Base-by-base conservation (phyloP, 2,888 invertebrate species). In the Cryptus viduatorius region DNA sequence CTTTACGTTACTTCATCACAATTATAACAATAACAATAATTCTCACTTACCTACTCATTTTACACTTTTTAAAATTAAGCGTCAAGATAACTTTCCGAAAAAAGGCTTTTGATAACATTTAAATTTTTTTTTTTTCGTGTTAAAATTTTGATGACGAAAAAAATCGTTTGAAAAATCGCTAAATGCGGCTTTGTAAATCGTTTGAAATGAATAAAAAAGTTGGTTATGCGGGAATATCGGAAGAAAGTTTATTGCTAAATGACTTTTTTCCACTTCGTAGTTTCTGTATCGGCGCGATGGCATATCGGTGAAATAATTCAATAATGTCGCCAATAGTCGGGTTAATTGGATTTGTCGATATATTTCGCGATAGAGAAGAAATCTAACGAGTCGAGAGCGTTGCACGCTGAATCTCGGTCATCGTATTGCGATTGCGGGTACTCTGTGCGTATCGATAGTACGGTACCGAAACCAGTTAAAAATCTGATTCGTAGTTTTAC, bases 321-420 rank as follows among this genome's bases (percentile, higher is more conserved):
- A 76, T 75, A 83, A 71, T 42, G 68, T 50, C 29, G 64, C 69
- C 69, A 53, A 24, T 24, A 75, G 79, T 59, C 79, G 24, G 53
- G 37, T 37, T 79, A 83, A 83, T 83, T 83, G 83, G 71, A 61
- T 64, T 14, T 29, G 71, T 24, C 64, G 71, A 67, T n/a, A 46
- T 71, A 29, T 53, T 56, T 73, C 42, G 69, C 75, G 76, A 83
- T 83, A 83, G 76, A 48, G 37, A 37, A 3, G 79, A 79, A 83
- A 79, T 79, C 75, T 56, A 42, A 65, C 61, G 16, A 75, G 65
- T 53, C 10, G 4, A n/a, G n/a, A 4, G 37, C 37, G 53, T 53
- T 65, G 37, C 37, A 8, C 16, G 42, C 24, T 53, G 73, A 14
- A 7, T 53, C 8, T 37, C 76, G 65, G 64, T 65, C 64, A 19